phyloP scores from a whole-genome alignment of 2,888 invertebrate species.

The Temnothorax unifasciatus region DNA sequence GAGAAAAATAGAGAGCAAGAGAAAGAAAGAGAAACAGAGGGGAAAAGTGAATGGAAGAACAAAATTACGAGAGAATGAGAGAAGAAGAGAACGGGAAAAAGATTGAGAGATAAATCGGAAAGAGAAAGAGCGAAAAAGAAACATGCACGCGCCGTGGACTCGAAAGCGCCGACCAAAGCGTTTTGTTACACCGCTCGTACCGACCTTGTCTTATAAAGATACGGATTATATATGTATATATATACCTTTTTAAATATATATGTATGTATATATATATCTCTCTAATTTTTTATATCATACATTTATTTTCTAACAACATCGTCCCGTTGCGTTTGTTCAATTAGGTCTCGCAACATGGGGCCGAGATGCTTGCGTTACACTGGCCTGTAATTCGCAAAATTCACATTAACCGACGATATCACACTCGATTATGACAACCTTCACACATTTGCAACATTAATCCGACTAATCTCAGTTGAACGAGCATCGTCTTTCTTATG shows the following conservation, averaged over 20 bases:
- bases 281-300: slow-evolving; percentile 56
- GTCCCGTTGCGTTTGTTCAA: slow-evolving; percentile 52
- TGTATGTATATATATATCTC: slow-evolving; percentile 4
- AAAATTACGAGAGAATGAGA: slow-evolving; percentile 28
- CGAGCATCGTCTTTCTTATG: slow-evolving; percentile 39
- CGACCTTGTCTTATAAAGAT: slow-evolving; percentile 63
- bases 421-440: neutral
- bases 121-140: slow-evolving; percentile 59
- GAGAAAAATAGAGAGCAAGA: neutral
- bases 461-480: neutral
- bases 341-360: slow-evolving; percentile 62
- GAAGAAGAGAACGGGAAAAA: slow-evolving; percentile 28
- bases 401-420: slow-evolving; percentile 22
- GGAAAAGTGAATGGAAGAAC: slow-evolving; percentile 25
- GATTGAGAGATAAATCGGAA: slow-evolving; percentile 45
- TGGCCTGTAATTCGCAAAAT: slow-evolving; percentile 38
- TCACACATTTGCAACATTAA: slow-evolving; percentile 24
- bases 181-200: slow-evolving; percentile 78
- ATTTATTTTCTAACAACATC: slow-evolving; percentile 70
- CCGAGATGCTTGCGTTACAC: slow-evolving; percentile 19
- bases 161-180: slow-evolving; percentile 78
- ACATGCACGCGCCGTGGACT: slow-evolving; percentile 78
- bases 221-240: slow-evolving; percentile 43
- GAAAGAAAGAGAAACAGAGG: slow-evolving; percentile 4
- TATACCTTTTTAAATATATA: slow-evolving; percentile 28